Percentiles rank a stretch among this genome's conserved stretches.
Conservation (phyloP, 2,113 vertebrate genomes). For the Rallus limicola region DNA sequence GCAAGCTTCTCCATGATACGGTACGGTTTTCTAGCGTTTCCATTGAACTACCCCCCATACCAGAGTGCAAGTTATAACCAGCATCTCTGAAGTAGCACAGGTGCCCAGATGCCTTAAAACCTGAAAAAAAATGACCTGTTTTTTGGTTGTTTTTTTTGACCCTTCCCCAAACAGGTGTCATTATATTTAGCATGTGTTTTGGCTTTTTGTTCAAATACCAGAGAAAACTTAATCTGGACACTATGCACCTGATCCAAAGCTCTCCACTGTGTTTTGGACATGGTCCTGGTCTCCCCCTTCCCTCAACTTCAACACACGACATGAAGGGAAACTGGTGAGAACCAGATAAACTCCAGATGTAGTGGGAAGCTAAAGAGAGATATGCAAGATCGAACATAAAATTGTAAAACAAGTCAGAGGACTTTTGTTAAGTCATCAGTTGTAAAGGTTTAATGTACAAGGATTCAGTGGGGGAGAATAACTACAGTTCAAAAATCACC, state of each 20-base stretch:
- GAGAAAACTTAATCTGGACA: not conserved
- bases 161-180: not conserved
- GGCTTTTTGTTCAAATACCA: not conserved
- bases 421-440: not conserved
- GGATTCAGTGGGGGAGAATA: not conserved
- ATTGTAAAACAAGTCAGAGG: not conserved
- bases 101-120: not conserved
- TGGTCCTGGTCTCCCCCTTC: not conserved
- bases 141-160: not conserved
- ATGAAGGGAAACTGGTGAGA: not conserved
- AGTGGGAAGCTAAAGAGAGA: not conserved
- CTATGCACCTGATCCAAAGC: not conserved
- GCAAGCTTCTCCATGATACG: not conserved
- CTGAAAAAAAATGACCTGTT: not conserved
- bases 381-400: not conserved
- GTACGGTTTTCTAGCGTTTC: not conserved
- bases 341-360: not conserved
- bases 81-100: not conserved
- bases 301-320: fast-evolving
- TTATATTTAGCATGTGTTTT: not conserved
- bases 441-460: not conserved
- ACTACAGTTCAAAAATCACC: not conserved
- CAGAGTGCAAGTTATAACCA: not conserved
- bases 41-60: not conserved
- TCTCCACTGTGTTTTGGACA: not conserved